Percentiles rank a stretch among this genome's conserved stretches.
Conservation (phyloP, 2,797 vertebrate genomes). For the Mormyrops attenuatus region DNA sequence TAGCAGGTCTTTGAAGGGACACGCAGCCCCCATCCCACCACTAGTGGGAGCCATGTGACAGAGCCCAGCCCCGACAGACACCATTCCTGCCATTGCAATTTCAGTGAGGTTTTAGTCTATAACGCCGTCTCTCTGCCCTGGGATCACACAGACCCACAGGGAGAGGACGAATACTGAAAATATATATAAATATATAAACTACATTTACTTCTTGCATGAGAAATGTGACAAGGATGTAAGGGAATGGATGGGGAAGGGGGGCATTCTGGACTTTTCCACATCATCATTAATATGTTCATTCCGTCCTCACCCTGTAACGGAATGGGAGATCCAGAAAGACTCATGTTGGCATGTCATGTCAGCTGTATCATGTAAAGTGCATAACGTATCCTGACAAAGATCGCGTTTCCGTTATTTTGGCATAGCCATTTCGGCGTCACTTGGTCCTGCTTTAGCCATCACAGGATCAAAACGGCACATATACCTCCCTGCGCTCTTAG, state of each 20-base stretch:
- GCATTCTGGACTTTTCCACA: neutral
- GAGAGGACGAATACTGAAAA: neutral
- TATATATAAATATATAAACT: constrained; percentile 3
- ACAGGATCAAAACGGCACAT: neutral
- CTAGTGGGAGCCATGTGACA: constrained; percentile 22
- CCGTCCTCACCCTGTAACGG: neutral
- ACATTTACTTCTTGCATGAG: neutral
- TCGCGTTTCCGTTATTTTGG: neutral
- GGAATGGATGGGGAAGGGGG: neutral
- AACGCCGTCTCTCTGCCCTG: neutral
- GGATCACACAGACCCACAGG: neutral
- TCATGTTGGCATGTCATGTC: neutral
- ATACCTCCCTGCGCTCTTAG: neutral
- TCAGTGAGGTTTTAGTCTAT: constrained; percentile 9
- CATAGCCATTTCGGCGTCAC: neutral
- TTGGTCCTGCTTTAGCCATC: neutral
- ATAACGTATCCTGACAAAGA: neutral
- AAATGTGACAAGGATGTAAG: neutral
- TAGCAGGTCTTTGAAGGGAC: constrained; percentile 29
- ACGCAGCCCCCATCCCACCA: constrained; percentile 31
- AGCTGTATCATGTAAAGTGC: neutral
- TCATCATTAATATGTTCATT: neutral
- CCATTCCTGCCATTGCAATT: neutral
- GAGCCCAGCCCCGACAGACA: neutral
- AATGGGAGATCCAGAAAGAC: neutral